Conservation (phyloP, 1,140 invertebrate genomes). For the Nixonia krombeini region DNA sequence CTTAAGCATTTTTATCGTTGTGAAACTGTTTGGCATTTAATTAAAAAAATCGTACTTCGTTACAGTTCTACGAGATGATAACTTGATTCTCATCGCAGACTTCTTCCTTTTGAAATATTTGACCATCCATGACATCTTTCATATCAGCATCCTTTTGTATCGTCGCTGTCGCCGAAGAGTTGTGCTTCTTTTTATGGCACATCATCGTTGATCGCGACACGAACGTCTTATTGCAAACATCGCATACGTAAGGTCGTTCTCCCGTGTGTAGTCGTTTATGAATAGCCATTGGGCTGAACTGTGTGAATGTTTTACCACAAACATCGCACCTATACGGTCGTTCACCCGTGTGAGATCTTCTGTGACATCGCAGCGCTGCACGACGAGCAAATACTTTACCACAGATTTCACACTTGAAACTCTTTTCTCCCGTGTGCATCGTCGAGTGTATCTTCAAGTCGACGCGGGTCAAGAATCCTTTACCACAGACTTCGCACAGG, state of each 20-base stretch:
- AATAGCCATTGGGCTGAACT: slow-evolving; percentile 77
- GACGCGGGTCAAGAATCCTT: slow-evolving; percentile 77
- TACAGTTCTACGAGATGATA: background rate
- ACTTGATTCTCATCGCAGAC: background rate
- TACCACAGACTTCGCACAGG: slow-evolving; percentile 77
- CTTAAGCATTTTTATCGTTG: too few species aligned
- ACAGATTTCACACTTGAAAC: slow-evolving; percentile 78
- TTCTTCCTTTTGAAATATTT: slow-evolving; percentile 11
- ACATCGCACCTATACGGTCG: slow-evolving; percentile 77
- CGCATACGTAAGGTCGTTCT: slow-evolving; percentile 85
- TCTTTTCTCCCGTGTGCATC: slow-evolving; percentile 81
- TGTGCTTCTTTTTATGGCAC: slow-evolving; percentile 75
- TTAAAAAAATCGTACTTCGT: too few species aligned
- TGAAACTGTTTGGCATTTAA: too few species aligned
- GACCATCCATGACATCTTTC: slow-evolving; percentile 13
- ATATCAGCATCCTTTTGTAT: slow-evolving; percentile 22
- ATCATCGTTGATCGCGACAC: slow-evolving; percentile 76
- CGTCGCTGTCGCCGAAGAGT: slow-evolving; percentile 8
- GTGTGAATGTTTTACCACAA: slow-evolving; percentile 77
- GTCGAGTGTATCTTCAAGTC: slow-evolving; percentile 77
- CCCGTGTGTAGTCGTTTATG: slow-evolving; percentile 81
- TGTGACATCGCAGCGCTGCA: slow-evolving; percentile 79
- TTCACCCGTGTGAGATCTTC: slow-evolving; percentile 80
- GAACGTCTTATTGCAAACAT: slow-evolving; percentile 77
- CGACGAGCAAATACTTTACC: slow-evolving; percentile 79